A percentile compares a stretch with the other conserved stretches of the same genome.
Evolutionary conservation across 1,140 invertebrate genomes (phyloP).

Genomic region (Saccostrea echinata): DNA sequence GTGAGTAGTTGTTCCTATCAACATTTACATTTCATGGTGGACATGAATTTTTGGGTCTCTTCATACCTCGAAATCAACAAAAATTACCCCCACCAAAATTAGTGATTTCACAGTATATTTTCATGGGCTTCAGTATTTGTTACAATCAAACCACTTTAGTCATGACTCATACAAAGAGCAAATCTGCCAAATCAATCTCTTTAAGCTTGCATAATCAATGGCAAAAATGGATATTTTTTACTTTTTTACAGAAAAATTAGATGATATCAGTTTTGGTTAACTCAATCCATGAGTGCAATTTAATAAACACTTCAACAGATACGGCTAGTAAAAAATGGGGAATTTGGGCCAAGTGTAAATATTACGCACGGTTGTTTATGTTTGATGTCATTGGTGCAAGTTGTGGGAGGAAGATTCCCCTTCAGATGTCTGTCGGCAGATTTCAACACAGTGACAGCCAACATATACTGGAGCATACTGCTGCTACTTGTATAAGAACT

Average conservation of each 20-base stretch:
- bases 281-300: neutral
- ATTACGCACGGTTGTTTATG: conserved; percentile 1
- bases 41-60: too few relatives aligned
- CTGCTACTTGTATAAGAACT: too few relatives aligned
- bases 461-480: neutral
- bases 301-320: neutral
- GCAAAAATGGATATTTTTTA: too few relatives aligned
- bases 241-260: neutral
- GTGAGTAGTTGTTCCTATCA: too few relatives aligned
- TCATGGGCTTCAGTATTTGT: too few relatives aligned
- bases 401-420: neutral
- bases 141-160: too few relatives aligned
- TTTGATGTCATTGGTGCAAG: conserved; percentile 7
- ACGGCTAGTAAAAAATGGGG: neutral
- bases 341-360: neutral
- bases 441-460: neutral
- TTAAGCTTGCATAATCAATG: neutral
- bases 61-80: too few relatives aligned
- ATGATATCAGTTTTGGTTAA: neutral
- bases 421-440: conserved; percentile 24
- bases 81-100: too few relatives aligned
- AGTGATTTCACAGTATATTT: too few relatives aligned
- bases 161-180: too few relatives aligned
- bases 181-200: neutral
- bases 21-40: too few relatives aligned